Evolutionary conservation across 1,140 invertebrate species (phyloP).

Genomic region (Pogonomyrmex californicus): DNA sequence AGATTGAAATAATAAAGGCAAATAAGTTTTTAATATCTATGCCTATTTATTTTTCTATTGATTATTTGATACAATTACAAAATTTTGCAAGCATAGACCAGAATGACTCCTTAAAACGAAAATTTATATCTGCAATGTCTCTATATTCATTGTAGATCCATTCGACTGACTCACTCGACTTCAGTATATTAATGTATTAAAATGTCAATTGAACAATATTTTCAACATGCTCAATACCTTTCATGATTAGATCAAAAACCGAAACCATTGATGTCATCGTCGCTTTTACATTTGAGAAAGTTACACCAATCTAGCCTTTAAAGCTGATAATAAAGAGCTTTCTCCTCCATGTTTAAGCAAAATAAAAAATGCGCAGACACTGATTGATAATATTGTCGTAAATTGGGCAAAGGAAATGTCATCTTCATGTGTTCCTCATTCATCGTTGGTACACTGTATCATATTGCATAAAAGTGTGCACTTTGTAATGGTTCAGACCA

Average conservation of each 20-base stretch:
- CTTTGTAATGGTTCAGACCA: constrained; percentile 94
- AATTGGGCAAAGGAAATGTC: constrained; percentile 96
- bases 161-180: constrained; percentile 91
- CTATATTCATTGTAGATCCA: constrained; percentile 95
- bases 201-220: constrained; percentile 95
- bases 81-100: no score
- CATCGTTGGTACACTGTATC: constrained; percentile 96
- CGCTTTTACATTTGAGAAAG: constrained; percentile 92
- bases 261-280: constrained; percentile 93
- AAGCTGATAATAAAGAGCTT: constrained; percentile 96
- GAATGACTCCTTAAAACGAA: constrained; percentile 93
- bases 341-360: constrained; percentile 98
- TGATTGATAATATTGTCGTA: constrained; percentile 93
- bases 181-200: constrained; percentile 96
- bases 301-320: constrained; percentile 97
- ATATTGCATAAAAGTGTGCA: constrained; percentile 90
- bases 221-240: constrained; percentile 95
- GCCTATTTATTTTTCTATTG: no score
- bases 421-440: constrained; percentile 96
- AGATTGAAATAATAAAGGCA: no score
- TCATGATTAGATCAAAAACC: constrained; percentile 96
- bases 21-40: no score
- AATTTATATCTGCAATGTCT: constrained; percentile 93
- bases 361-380: no score
- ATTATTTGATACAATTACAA: no score